Percentiles rank a stretch among this genome's conserved stretches.
phyloP scores from a whole-genome alignment of 1,140 invertebrate species.

The Lucilia cuprina region DNA sequence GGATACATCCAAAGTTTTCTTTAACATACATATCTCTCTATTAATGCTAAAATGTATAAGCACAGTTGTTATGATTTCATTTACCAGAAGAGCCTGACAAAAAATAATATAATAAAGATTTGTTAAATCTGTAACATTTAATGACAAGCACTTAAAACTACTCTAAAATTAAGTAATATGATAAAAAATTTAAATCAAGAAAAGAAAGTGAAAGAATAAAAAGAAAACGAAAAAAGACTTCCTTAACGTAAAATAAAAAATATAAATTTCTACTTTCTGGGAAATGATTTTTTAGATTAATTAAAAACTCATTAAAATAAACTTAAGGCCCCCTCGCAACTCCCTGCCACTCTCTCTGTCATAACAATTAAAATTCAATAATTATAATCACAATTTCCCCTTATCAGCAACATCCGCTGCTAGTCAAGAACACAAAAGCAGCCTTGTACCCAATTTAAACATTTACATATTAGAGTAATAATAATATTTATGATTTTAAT shows the following conservation, averaged over 20 bases:
- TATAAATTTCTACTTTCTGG: background rate
- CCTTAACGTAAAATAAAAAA: background rate
- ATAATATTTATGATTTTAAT: background rate
- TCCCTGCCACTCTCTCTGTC: background rate
- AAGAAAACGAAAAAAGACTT: background rate
- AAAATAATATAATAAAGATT: background rate
- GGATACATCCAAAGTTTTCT: background rate
- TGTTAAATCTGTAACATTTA: background rate
- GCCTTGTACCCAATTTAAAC: too few relatives aligned
- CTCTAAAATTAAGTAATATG: background rate
- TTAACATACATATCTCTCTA: background rate
- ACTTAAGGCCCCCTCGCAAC: too few relatives aligned
- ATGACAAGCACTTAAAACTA: background rate
- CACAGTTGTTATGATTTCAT: background rate
- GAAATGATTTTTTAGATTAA: conserved; percentile 21
- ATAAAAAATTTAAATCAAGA: background rate
- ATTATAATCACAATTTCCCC: conserved; percentile 10
- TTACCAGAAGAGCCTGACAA: background rate
- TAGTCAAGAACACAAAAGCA: background rate
- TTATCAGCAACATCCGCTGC: conserved; percentile 17
- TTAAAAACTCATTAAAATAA: conserved; percentile 32
- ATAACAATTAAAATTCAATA: background rate
- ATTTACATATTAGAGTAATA: background rate
- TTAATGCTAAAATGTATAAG: background rate
- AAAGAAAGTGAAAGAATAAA: background rate